Base-by-base conservation (phyloP, 2,113 vertebrate species). In the Mus spicilegus region DNA sequence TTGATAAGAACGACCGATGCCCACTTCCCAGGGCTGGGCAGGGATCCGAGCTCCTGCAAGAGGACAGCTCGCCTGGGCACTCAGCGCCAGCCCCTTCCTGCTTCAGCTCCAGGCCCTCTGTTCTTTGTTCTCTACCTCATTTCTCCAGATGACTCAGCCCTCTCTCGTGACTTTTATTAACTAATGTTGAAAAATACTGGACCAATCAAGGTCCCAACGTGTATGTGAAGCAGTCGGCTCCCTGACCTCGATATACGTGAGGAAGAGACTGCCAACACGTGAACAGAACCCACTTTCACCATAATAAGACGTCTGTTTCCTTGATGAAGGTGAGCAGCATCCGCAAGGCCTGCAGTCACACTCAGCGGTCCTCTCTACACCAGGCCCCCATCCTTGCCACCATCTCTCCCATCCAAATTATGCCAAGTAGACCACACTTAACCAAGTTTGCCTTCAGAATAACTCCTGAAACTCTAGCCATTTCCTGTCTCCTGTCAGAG, bases 81-180 rank as follows among this genome's bases (percentile, higher is more conserved):
- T 88, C 78, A 92, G 86, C 20, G 90, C 86, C 70, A 96, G 63
- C 73, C 95, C 88, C 81, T 94, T 93, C 82, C 63, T 87, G 81
- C 56, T 63, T 51, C 67, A 73, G 58, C 58, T 72, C 80, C 82
- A 26, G 36, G 87, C 30, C 56, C 89, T 89, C 89, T 94, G 94
- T 97, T 91, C 90, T 93, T 94, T 95, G 94, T 96, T 92, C 90
- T 82, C 56, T 42, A 82, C 9, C 86, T 95, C 87, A 63, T 49
- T 88, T 33, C 77, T 95, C 65, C n/a, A 78, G 69, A 92, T 95
- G 96, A 97, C 88, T 97, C 94, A 96, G 94, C 69, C 51, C 58
- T 85, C 76, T 88, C 89, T 97, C 33, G 9, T n/a, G 69, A 90
- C 86, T 92, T 92, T 90, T 87, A 97, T 70, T 91, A 95, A 90